These are phyloP conservation scores for Halcyon badia DNA, from an alignment of 2,797 vertebrate species.

Conservation along the genomic window DNA sequence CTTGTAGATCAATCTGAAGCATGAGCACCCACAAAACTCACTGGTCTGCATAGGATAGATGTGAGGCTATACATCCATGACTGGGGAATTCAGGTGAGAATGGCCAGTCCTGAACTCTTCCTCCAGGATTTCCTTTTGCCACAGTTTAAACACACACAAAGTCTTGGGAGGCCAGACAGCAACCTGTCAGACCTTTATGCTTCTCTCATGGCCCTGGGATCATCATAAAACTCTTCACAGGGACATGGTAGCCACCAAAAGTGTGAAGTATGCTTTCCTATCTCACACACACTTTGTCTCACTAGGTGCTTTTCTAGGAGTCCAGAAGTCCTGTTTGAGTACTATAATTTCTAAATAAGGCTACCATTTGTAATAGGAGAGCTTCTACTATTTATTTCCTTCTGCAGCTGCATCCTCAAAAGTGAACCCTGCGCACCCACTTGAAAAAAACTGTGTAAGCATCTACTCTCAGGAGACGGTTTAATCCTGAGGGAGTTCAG, in stretches of 20 bases:
- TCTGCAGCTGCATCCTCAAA: background rate
- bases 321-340: background rate
- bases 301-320: background rate
- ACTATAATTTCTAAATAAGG: background rate
- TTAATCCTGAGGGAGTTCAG: background rate
- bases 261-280: background rate
- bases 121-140: background rate
- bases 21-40: background rate
- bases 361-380: background rate
- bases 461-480: background rate
- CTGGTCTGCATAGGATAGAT: background rate
- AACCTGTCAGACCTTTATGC: background rate
- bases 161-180: background rate
- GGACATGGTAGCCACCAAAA: background rate
- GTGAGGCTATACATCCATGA: rapidly evolving
- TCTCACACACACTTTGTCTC: background rate
- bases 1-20: background rate
- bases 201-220: background rate
- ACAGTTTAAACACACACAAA: background rate
- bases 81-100: background rate
- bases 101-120: background rate
- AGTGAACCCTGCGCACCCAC: background rate
- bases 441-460: background rate
- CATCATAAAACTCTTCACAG: background rate
- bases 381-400: background rate